phyloP scores from a whole-genome alignment of 2,113 vertebrate genomes.

The Chinchilla lanigera region DNA sequence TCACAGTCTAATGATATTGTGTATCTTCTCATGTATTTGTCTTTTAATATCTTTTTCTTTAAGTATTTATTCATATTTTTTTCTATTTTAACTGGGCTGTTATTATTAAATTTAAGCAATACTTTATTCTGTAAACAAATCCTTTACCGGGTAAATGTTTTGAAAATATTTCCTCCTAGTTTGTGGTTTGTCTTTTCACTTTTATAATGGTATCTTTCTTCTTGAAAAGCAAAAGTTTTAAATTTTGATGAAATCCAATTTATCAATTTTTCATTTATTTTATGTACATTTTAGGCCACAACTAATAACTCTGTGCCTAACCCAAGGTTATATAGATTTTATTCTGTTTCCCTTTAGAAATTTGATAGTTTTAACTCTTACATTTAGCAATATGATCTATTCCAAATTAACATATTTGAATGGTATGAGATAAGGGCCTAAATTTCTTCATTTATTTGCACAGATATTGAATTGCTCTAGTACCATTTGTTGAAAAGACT shows the following conservation, averaged over 20 bases:
- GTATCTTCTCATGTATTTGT: not conserved
- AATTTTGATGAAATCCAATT: conserved; percentile 6
- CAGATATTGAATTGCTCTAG: not conserved
- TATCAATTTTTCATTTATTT: not conserved
- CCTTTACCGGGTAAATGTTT: conserved; percentile 21
- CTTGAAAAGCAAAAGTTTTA: not conserved
- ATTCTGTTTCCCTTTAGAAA: not conserved
- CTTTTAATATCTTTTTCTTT: not conserved
- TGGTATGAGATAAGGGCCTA: not conserved
- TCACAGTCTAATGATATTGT: not conserved
- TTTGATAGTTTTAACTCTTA: not conserved
- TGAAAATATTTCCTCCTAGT: not conserved
- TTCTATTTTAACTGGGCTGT: not conserved
- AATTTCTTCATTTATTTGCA: not conserved
- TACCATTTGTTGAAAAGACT: not conserved
- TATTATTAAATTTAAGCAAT: not conserved
- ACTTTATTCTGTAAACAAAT: not conserved
- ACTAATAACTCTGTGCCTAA: not conserved
- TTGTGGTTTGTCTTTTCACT: conserved; percentile 7
- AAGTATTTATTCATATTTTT: not conserved
- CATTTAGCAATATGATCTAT: not conserved
- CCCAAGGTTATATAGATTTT: not conserved
- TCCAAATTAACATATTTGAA: not conserved
- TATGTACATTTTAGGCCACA: not conserved
- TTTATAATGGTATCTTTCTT: not conserved